phyloP scores from a whole-genome alignment of 2,113 vertebrate species.

The Dicentrarchus labrax region DNA sequence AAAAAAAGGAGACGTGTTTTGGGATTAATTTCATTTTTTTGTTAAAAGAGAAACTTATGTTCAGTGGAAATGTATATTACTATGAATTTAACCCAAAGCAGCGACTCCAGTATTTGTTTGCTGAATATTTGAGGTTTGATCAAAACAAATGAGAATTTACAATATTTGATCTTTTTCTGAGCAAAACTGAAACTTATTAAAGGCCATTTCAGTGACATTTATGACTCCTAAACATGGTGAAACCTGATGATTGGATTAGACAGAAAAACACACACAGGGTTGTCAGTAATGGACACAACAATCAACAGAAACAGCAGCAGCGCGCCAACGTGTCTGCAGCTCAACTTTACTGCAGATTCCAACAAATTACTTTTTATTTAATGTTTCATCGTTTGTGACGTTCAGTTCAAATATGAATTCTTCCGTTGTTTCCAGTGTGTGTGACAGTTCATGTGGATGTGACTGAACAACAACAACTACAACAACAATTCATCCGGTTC shows the following conservation, averaged over 20 bases:
- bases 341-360: too few species aligned
- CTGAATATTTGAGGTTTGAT: neutral
- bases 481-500: too few species aligned
- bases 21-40: neutral
- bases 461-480: too few species aligned
- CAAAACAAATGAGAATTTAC: neutral
- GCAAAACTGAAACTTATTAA: neutral
- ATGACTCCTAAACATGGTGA: neutral
- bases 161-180: neutral
- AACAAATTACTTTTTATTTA: too few species aligned
- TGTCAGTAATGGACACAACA: neutral
- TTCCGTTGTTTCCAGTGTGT: too few species aligned
- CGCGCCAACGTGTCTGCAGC: too few species aligned
- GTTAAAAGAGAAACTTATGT: neutral
- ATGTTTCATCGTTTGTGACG: too few species aligned
- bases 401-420: too few species aligned
- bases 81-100: neutral
- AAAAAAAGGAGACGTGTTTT: too few species aligned
- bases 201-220: neutral
- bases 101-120: too few species aligned
- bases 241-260: neutral
- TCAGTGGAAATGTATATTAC: neutral
- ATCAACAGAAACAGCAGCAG: neutral
- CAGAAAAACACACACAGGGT: neutral
- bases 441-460: too few species aligned